These are phyloP conservation scores for Lottia gigantea DNA, from an alignment of 2,888 invertebrate species.

Conservation along the genomic window DNA sequence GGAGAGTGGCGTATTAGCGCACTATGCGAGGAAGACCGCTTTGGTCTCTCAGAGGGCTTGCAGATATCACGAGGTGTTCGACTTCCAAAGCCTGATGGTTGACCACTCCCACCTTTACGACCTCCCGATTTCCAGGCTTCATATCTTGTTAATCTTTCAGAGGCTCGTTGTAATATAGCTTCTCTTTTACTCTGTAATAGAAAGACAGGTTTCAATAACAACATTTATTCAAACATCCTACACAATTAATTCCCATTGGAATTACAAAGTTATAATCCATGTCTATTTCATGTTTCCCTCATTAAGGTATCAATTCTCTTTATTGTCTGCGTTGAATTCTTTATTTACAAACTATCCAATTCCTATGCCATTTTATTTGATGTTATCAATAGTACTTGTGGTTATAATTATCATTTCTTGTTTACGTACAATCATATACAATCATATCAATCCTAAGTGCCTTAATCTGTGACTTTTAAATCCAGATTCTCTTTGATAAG, in stretches of 20 bases:
- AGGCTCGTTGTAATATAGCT: slow-evolving; percentile 53
- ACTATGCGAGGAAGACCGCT: slow-evolving; percentile 61
- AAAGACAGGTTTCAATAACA: background rate
- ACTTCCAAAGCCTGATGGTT: slow-evolving; percentile 60
- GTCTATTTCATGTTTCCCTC: background rate
- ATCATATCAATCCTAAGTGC: no score
- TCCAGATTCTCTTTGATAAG: no score
- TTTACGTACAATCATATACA: no score
- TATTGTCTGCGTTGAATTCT: no score
- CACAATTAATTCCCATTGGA: background rate
- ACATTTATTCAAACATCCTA: background rate
- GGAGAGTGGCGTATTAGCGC: slow-evolving; percentile 58
- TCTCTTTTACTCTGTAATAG: slow-evolving; percentile 51
- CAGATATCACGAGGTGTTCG: slow-evolving; percentile 61
- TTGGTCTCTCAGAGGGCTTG: slow-evolving; percentile 54
- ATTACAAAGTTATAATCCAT: slow-evolving; percentile 3
- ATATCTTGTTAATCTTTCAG: slow-evolving; percentile 57
- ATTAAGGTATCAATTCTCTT: slow-evolving; percentile 1
- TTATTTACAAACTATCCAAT: no score
- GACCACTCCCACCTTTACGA: slow-evolving; percentile 57
- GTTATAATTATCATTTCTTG: no score
- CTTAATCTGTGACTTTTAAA: no score
- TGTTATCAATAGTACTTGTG: no score
- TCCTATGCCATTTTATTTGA: no score
- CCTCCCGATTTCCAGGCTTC: slow-evolving; percentile 58